These are phyloP conservation scores for Ormyrus rosae DNA, from an alignment of 2,888 invertebrate genomes.

Conservation along the genomic window DNA sequence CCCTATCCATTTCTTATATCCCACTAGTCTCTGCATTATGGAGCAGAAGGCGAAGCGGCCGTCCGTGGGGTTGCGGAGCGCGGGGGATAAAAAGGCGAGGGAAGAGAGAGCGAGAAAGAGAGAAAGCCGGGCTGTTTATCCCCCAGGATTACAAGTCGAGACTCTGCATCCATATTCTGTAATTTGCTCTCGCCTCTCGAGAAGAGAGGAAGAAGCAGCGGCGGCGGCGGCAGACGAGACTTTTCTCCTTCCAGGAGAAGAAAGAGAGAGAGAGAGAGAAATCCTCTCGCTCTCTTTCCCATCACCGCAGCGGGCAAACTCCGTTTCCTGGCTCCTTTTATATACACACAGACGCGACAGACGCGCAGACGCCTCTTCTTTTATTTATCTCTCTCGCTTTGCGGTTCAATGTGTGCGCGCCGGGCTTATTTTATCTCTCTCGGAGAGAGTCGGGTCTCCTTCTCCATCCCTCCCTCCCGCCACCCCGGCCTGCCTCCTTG, in stretches of 20 bases:
- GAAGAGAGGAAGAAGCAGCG: conserved; percentile 29
- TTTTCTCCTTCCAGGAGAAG: neutral
- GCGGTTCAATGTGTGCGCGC: conserved; percentile 36
- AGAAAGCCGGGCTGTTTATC: conserved; percentile 63
- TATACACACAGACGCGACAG: conserved; percentile 9
- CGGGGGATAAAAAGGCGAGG: conserved; percentile 6
- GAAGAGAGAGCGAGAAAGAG: conserved; percentile 45
- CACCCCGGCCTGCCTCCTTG: conserved; percentile 44
- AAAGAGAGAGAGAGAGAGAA: neutral
- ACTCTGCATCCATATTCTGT: conserved; percentile 65
- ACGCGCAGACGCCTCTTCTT: conserved; percentile 53
- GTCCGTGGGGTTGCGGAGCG: conserved; percentile 13
- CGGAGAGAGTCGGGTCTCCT: conserved; percentile 30
- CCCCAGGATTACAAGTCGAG: conserved; percentile 63
- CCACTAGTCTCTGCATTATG: conserved; percentile 47
- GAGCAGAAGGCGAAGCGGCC: conserved; percentile 37
- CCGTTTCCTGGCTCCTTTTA: conserved; percentile 27
- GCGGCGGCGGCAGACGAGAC: conserved; percentile 9
- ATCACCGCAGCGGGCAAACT: conserved; percentile 15
- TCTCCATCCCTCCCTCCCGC: conserved; percentile 1
- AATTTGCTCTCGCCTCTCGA: conserved; percentile 62
- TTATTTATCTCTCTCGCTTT: conserved; percentile 57
- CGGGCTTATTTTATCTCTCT: conserved; percentile 24
- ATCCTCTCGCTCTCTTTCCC: conserved; percentile 4
- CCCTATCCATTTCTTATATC: conserved; percentile 44